Evolutionary conservation across 2,113 vertebrate genomes (phyloP).

Genomic region (human (Homo sapiens)): DNA sequence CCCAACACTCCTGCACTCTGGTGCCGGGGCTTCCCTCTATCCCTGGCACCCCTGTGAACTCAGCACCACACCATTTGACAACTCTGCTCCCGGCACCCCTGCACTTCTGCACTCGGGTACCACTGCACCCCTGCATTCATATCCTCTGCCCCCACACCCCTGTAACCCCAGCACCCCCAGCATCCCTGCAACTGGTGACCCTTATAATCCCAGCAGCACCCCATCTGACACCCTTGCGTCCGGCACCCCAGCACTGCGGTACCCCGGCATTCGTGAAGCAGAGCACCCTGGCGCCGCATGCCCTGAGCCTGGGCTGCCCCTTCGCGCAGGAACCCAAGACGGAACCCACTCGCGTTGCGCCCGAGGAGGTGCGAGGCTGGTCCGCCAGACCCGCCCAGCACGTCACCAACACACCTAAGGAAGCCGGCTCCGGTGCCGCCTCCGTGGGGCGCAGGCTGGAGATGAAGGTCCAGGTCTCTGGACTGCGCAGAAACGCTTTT

Average conservation of each 20-base stretch:
- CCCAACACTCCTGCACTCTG: no score
- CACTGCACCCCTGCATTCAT: not conserved
- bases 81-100: no score
- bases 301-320: accelerated
- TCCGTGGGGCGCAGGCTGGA: not conserved
- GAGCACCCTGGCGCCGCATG: not conserved
- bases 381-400: constrained; percentile 3
- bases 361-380: constrained; percentile 7
- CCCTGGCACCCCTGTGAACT: no score
- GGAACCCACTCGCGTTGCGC: not conserved
- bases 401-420: constrained; percentile 59
- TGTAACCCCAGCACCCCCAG: not conserved
- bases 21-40: no score
- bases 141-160: no score
- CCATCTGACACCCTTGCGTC: no score
- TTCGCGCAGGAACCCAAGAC: constrained; percentile 65
- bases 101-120: no score
- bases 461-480: accelerated
- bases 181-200: accelerated
- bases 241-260: no score
- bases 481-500: not conserved
- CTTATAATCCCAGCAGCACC: no score
- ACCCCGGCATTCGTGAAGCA: no score
- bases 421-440: constrained; percentile 57
- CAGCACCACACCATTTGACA: no score